Base-by-base conservation (phyloP, 2,797 vertebrate genomes). In the Cheirogaleus major region DNA sequence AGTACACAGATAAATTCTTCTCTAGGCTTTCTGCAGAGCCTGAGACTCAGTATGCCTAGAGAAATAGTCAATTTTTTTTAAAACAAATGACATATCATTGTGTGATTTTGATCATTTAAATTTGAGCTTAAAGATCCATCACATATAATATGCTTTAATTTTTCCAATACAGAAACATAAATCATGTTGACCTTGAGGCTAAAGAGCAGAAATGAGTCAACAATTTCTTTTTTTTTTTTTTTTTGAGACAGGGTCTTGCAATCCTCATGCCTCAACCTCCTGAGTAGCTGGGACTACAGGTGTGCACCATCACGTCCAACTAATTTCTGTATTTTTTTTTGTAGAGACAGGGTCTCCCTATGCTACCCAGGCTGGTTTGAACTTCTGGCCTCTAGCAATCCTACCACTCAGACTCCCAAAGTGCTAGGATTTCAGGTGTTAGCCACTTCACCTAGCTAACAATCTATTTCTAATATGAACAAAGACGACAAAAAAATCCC, bases 121-220 rank as follows among this genome's bases (percentile, higher is more conserved):
- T 76, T 4, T 81, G 41, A 84, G 43, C 75, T 93, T 93, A 69
- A 95, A 73, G 18, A 82, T 67, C n/a, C 38, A 45, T n/a, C 61
- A 88, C 3, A 85, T 25, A 65, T n/a, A 73, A 80, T 25, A 82
- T 20, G 65, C 23, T 80, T 52, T 81, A 73, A 92, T 59, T 87
- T 82, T 97, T 96, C 90, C 73, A 22, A 90, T 65, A 83, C 2
- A 89, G 5, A 91, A 95, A 87, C 45, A 93, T 59, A 88, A 92
- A 83, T 59, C 35, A 95, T 27, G 30, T 67, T 73, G 94, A 83
- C 32, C 38, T 91, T 41, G 70, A 93, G 14, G 50, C 4, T 83
- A 3, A 65, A 93, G 7, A 95, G 61, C 69, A 93, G 30, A 92
- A 92, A 93, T 69, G 7, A 95, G 48, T n/a, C 15, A 65, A 65